Base-by-base conservation (phyloP, 2,888 invertebrate genomes). In the Eristalis arbustorum region DNA sequence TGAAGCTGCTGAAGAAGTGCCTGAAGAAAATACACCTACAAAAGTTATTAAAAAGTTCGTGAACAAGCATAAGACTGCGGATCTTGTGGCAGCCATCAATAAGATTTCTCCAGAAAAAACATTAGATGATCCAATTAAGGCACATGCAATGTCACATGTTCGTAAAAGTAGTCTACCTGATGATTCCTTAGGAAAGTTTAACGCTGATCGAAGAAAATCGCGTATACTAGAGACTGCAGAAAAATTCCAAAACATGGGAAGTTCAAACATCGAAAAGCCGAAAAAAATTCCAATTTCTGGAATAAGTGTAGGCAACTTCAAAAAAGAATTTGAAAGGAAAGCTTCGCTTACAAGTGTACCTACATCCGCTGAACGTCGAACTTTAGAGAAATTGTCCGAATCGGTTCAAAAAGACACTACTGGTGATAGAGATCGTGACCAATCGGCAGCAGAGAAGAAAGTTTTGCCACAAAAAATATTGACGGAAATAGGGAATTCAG, bases 231-330 rank as follows among this genome's bases (percentile, higher is more conserved):
- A 96, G 90, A 95, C 95, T 0, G 95, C 95, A 0, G 96, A 96
- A 90, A 95, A 95, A 90, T 95, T 96, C 91, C 95, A 95, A 90
- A 95, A 94, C 85, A 92, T 94, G 91, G 92, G 88, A 76, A 91
- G 90, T 85, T 89, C 90, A 8, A 88, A 88, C 37, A 85, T 84
- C 25, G 94, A 94, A 67, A 96, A 96, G 91, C 96, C 96, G 42
- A 97, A 96, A 92, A 97, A 97, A 92, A 94, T 97, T 69, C 95
- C 96, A 88, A 96, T 97, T 90, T 96, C 97, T 37, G 95, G 95
- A 40, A 96, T 97, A 18, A 97, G 96, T 91, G 97, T 98, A 1
- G 97, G 96, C 72, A 97, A 96, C 91, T 97, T 96, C 89, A 97
- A 97, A 89, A 96, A 96, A 90, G 97, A 96, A 89, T 98, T 97